A percentile compares a stretch with the other conserved stretches of the same genome.
These are phyloP conservation scores for Rhopalosiphum nymphaeae DNA, from an alignment of 2,888 invertebrate genomes.

Conservation along the genomic window DNA sequence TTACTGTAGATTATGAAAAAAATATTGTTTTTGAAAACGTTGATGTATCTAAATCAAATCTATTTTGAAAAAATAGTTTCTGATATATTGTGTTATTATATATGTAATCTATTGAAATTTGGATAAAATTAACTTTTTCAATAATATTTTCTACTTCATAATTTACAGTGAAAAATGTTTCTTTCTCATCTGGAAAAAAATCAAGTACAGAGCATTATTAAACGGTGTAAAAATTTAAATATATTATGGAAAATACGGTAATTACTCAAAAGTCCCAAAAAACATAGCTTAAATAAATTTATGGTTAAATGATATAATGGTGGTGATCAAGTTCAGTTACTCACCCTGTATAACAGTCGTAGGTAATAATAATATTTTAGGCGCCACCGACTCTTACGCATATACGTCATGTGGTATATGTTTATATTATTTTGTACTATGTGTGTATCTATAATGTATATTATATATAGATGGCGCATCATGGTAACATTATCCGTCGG, in stretches of 20 bases:
- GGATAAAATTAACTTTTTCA: neutral
- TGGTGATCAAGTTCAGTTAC: neutral
- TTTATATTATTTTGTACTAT: neutral
- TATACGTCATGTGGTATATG: neutral
- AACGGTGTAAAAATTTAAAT: neutral
- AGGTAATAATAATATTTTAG: neutral
- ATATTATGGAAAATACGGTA: too few species aligned
- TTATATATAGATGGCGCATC: neutral
- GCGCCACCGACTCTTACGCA: neutral
- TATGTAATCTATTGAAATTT: neutral
- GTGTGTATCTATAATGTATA: too few species aligned
- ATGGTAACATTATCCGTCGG: neutral
- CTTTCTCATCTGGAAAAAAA: too few species aligned
- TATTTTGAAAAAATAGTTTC: neutral
- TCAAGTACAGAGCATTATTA: neutral
- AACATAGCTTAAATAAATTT: neutral
- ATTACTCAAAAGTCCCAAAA: too few species aligned
- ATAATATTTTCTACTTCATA: neutral
- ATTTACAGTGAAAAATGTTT: too few species aligned
- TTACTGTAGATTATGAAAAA: neutral
- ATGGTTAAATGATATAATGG: neutral
- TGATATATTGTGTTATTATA: too few species aligned
- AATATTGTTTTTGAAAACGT: neutral
- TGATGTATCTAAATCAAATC: neutral
- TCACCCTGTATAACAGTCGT: neutral